Base-by-base conservation (phyloP, 2,888 invertebrate genomes). In the Strigamia crassipes region DNA sequence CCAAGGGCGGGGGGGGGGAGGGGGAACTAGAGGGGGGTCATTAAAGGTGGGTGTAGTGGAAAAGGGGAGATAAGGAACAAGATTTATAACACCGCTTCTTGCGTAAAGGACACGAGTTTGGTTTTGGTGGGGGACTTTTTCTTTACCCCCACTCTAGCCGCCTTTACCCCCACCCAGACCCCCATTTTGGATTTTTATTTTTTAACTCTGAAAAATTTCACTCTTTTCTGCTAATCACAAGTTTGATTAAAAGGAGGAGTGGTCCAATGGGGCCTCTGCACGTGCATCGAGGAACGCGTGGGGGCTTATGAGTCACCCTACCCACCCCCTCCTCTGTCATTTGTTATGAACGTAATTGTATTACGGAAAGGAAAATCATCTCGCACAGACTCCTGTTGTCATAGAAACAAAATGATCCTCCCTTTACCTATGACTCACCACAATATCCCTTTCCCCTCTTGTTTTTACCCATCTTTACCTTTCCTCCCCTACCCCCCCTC, bases 331-430 rank as follows among this genome's bases (percentile, higher is more conserved):
- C n/a, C n/a, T n/a, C 10, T n/a, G 23, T 61, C 61, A 61, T 61
- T 61, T 61, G 61, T 61, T 61, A 61, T 61, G 42, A 61, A 61
- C 61, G 61, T 61, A 61, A 61, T 61, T 61, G 61, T 61, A 61
- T 61, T 61, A 61, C 42, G 21, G 21, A 18, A 21, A 2, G 61
- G n/a, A 61, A 61, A 61, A 61, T 61, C 61, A 61, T 61, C 61
- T 61, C 61, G 18, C 61, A 18, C 61, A 61, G 61, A 61, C 61
- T 61, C 61, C 23, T 9, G 61, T 61, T 10, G 61, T n/a, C 21
- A 61, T 61, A 23, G 61, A 15, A 61, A 61, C 61, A 9, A 61
- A 21, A 9, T 23, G 9, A 61, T 61, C 61, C 61, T 61, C 61
- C 18, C 61, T 61, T 61, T 61, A 21, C 61, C 61, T 23, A 21